Conservation (phyloP, 1,140 invertebrate species). For the Saccostrea cuccullata region DNA sequence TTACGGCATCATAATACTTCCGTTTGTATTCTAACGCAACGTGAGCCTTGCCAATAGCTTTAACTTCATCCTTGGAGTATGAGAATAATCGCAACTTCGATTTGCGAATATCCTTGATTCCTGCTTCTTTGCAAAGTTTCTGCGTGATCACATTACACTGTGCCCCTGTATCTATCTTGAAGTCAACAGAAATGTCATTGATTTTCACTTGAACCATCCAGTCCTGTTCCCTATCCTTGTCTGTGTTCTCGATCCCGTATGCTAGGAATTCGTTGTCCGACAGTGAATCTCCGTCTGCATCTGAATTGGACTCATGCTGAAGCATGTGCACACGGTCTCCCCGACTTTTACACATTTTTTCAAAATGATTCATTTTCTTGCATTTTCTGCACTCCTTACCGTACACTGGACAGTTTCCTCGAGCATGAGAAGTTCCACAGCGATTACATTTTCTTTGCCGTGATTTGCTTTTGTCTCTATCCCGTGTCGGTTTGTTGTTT, state of each 20-base stretch:
- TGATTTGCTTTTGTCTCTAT: background rate
- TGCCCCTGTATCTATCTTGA: too few species aligned
- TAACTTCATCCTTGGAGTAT: background rate
- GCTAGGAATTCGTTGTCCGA: background rate
- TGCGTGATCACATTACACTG: too few species aligned
- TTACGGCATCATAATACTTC: background rate
- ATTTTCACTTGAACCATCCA: background rate
- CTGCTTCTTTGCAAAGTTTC: too few species aligned
- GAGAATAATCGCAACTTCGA: too few species aligned
- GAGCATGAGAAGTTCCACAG: slow-evolving; percentile 17
- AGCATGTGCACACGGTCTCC: slow-evolving; percentile 11
- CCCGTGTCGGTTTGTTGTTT: background rate
- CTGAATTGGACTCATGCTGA: background rate
- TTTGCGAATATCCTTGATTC: too few species aligned
- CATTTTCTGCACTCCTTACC: background rate
- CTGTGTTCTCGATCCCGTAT: too few species aligned
- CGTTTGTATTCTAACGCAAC: background rate
- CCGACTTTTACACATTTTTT: background rate
- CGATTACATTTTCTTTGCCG: slow-evolving; percentile 8
- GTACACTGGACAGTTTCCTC: slow-evolving; percentile 22
- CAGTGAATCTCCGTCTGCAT: background rate
- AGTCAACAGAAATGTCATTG: too few species aligned
- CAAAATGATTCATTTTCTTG: too few species aligned
- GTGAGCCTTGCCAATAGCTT: background rate
- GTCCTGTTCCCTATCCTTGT: too few species aligned